phyloP scores from a whole-genome alignment of 1,140 invertebrate species.

The Episyrphus balteatus region DNA sequence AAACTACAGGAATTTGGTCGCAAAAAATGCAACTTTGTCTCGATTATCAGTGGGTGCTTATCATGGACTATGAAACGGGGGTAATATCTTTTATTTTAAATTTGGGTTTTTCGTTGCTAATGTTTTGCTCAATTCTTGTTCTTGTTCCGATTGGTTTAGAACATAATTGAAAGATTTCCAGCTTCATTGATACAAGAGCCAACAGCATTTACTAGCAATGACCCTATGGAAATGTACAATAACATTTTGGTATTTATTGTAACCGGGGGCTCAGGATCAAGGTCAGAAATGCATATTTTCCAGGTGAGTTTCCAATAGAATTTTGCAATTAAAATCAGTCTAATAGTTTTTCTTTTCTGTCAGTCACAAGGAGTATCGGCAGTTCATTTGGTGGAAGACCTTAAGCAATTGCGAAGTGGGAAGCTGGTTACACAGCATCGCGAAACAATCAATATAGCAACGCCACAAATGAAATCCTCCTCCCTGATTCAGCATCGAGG shows the following conservation, averaged over 20 bases:
- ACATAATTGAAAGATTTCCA: conserved; percentile 91
- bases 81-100: conserved; percentile 47
- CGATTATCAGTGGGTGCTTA: conserved; percentile 79
- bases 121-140: background rate
- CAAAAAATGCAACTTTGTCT: conserved; percentile 92
- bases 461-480: conserved; percentile 2
- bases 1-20: conserved; percentile 91
- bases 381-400: conserved; percentile 77
- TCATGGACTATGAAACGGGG: conserved; percentile 93
- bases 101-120: background rate
- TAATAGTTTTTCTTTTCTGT: conserved; percentile 10
- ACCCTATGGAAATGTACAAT: conserved; percentile 95
- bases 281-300: conserved; percentile 97
- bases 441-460: conserved; percentile 28
- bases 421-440: conserved; percentile 48
- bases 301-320: conserved; percentile 43
- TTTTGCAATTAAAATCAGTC: background rate
- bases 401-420: conserved; percentile 67
- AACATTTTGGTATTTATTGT: conserved; percentile 97
- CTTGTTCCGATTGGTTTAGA: conserved; percentile 47
- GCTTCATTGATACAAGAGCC: conserved; percentile 85
- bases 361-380: conserved; percentile 72
- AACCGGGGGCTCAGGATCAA: conserved; percentile 47
- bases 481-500: conserved; percentile 1
- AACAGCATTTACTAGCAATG: conserved; percentile 91